These are phyloP conservation scores for Drosophila kokeensis DNA, from an alignment of 2,888 invertebrate genomes.

Conservation along the genomic window DNA sequence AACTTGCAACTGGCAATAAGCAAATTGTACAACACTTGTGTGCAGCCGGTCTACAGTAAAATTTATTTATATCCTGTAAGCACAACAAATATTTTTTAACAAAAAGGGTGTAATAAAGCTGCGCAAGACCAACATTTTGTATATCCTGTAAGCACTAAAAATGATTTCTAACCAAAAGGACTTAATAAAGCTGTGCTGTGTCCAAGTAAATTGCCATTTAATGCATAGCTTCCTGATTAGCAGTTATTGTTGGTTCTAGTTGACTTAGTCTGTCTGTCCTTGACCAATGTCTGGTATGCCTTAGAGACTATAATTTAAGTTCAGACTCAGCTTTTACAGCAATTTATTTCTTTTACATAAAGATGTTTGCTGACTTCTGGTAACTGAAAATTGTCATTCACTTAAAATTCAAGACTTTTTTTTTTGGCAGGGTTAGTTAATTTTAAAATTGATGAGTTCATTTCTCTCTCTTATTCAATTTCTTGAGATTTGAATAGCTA, in stretches of 20 bases:
- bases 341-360: not conserved
- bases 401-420: not conserved
- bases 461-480: not conserved
- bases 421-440: not conserved
- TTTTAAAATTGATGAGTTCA: not conserved
- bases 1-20: constrained; percentile 9
- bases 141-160: constrained; percentile 1
- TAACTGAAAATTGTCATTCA: not conserved
- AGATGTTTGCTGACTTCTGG: not conserved
- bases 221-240: not conserved
- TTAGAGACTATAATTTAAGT: not conserved
- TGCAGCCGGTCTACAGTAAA: not conserved
- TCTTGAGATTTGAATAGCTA: not conserved
- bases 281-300: not conserved
- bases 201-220: not conserved
- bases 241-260: not conserved
- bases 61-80: constrained; percentile 4
- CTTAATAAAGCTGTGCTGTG: not conserved
- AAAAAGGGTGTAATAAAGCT: not conserved
- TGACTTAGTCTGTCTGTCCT: not conserved
- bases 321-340: not conserved
- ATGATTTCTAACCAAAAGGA: not conserved
- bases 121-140: not conserved
- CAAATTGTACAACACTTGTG: constrained; percentile 23
- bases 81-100: not conserved